A percentile compares a stretch with the other conserved stretches of the same genome.
Evolutionary conservation across 2,888 invertebrate species (phyloP).

Genomic region (Mantis religiosa): DNA sequence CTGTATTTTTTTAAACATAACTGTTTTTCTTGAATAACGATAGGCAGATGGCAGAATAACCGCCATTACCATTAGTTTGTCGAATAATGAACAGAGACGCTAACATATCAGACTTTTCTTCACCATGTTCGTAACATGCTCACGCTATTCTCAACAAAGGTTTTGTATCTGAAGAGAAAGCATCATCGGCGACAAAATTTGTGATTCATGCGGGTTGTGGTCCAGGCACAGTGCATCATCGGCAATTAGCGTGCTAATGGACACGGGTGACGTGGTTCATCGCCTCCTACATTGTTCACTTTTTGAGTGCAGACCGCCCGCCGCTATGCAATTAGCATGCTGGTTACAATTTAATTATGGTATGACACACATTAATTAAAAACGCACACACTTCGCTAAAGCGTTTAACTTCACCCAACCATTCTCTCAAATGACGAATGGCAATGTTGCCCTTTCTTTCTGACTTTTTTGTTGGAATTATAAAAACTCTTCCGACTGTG

Average conservation of each 20-base stretch:
- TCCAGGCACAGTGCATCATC: not conserved
- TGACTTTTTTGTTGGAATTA: not conserved
- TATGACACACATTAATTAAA: not conserved
- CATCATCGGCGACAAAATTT: too few relatives aligned
- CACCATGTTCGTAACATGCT: too few relatives aligned
- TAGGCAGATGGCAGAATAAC: too few relatives aligned
- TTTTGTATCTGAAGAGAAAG: too few relatives aligned
- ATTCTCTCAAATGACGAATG: not conserved
- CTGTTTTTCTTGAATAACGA: too few relatives aligned
- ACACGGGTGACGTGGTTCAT: not conserved
- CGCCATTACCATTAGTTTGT: too few relatives aligned
- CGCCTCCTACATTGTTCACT: not conserved
- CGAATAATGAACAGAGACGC: too few relatives aligned
- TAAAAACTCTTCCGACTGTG: too few relatives aligned
- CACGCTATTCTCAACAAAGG: too few relatives aligned
- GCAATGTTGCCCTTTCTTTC: not conserved
- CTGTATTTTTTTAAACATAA: too few relatives aligned
- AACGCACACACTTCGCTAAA: not conserved
- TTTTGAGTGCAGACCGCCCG: not conserved
- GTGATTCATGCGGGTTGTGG: not conserved
- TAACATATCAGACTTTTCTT: too few relatives aligned
- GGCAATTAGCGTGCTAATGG: not conserved
- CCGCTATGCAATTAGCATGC: not conserved
- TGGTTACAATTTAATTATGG: not conserved
- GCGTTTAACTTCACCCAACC: not conserved